Base-by-base conservation (phyloP, 2,797 vertebrate genomes). In the Chlorospingus flavigularis region DNA sequence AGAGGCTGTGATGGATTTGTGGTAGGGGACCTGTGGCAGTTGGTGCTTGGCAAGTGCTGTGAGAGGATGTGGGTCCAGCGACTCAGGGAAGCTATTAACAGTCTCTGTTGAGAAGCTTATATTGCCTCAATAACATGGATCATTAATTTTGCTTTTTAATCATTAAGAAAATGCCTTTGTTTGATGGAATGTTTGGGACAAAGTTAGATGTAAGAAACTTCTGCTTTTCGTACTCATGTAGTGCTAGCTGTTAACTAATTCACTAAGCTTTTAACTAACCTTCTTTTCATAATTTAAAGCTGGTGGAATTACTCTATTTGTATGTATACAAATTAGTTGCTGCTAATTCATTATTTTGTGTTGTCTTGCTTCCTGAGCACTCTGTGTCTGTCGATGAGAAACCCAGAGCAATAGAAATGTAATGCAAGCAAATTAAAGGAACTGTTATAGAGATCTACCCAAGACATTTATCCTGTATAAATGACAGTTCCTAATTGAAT, bases 131-230 rank as follows among this genome's bases (percentile, higher is more conserved):
- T 86, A 95, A 93, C 86, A 95, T 0, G 68, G 90, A 77, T 95
- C 88, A 47, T 96, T 96, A 92, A 90, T 87, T 95, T 60, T 61
- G 57, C 60, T 84, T 95, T 97, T 94, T 95, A 95, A 95, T 95
- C 86, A 90, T 90, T 94, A 95, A 93, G 93, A 90, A 96, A 95
- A 94, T 92, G 75, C 72, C 76, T 90, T 87, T 94, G 47, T 76
- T 90, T 90, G 83, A 42, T 48, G 66, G 83, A 90, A 68, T 88
- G 35, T 71, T 86, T 89, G 67, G 26, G 57, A 85, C 63, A 82
- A 93, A 93, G 51, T 93, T 71, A 67, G 80, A 61, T 9, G 13
- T 71, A 87, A 93, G 63, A 89, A 65, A 30, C 53, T 71, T 80
- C 72, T 85, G 48, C 33, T 82, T 90, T 94, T 73, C 66, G 87